Base-by-base conservation (phyloP, 2,113 vertebrate species). In the Lophochroa leadbeateri region DNA sequence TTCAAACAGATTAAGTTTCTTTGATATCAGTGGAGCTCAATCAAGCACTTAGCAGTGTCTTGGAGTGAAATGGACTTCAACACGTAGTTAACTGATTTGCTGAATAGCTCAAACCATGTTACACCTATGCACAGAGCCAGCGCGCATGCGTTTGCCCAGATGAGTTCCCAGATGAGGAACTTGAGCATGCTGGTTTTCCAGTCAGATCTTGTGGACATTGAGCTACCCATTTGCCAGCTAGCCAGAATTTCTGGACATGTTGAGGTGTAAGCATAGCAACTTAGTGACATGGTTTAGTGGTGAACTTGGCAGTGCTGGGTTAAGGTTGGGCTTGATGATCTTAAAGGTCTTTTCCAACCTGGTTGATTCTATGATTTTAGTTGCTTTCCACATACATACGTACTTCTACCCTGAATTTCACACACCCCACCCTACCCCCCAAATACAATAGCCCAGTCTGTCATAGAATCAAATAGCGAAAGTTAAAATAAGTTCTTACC, bases 401-500 rank as follows among this genome's bases (percentile, higher is more conserved):
- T 1, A 17, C 10, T 57, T 37, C 29, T 33, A 5, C 3, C 18
- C n/a, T 17, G 41, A 44, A 52, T 35, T 64, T 57, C 31, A 57
- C 31, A 57, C 31, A 9, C 55, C 16, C 21, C 14, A 2, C 6
- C 23, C 11, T 33, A 8, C 28, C 18, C 13, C 37, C 8, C 27
- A 20, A 67, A 78, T 19, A 44, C n/a, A 61, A n/a, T 14, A 33
- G 55, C 13, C 24, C 53, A 53, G 60, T 3, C 37, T 0, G 1
- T 44, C 64, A 55, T 0, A 55, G 33, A 65, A 69, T 8, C 17
- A 68, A 74, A 75, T 0, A 79, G 28, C 53, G 10, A 9, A 19
- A 69, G 1, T 53, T n/a, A 47, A 94, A 83, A 61, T 46, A n/a
- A 57, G 39, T 60, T 88, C 98, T 97, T 97, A 99, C 99, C 98